Conservation (phyloP, 2,888 invertebrate genomes). For the Melieria picta region DNA sequence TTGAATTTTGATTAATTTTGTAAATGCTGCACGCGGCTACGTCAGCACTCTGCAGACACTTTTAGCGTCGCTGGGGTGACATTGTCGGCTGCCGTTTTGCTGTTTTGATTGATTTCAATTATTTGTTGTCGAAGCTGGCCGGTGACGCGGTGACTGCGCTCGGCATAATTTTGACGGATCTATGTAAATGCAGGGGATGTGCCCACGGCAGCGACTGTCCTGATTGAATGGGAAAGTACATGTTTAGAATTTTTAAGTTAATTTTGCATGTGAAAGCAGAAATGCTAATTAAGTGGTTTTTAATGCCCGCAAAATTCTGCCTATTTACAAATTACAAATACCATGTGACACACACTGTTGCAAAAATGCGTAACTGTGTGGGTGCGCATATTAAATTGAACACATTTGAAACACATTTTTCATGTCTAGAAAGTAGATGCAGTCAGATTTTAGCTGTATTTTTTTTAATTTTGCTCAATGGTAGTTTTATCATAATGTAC, state of each 20-base stretch:
- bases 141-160: neutral
- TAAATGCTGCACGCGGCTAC: conserved; percentile 21
- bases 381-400: no score
- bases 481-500: no score
- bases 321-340: neutral
- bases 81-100: conserved; percentile 16
- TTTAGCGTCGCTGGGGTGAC: conserved; percentile 29
- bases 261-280: conserved; percentile 3
- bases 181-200: neutral
- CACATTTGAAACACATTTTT: no score
- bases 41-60: neutral
- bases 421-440: no score
- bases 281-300: conserved; percentile 33
- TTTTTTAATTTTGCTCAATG: no score
- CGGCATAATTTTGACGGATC: neutral
- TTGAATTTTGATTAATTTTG: conserved; percentile 60
- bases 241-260: conserved; percentile 31
- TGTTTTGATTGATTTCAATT: conserved; percentile 56
- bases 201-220: neutral
- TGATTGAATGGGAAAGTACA: conserved; percentile 7
- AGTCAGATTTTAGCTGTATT: no score
- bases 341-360: no score
- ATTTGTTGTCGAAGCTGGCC: conserved; percentile 49
- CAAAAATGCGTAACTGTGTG: no score
- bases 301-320: conserved; percentile 14